These are phyloP conservation scores for Drosophila mojavensis DNA, from an alignment of 1,140 invertebrate species.

Conservation along the genomic window DNA sequence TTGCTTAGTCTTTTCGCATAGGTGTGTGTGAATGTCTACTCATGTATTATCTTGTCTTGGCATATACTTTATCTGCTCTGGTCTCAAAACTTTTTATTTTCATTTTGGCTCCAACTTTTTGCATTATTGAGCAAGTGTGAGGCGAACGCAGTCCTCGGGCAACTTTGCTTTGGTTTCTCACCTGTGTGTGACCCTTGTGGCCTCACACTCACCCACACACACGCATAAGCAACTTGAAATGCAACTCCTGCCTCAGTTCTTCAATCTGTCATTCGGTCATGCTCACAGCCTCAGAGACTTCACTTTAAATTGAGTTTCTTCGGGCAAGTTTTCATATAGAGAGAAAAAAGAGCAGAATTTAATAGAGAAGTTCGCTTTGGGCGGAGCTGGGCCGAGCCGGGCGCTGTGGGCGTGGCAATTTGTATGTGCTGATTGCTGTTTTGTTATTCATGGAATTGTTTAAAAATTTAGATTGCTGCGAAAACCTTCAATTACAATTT, in stretches of 20 bases:
- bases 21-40: constrained; percentile 22
- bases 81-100: constrained; percentile 52
- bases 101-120: constrained; percentile 32
- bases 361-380: constrained; percentile 58
- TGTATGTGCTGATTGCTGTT: constrained; percentile 63
- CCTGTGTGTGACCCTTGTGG: constrained; percentile 20
- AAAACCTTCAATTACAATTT: constrained; percentile 51
- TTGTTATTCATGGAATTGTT: constrained; percentile 77
- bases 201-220: constrained; percentile 9
- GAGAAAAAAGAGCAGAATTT: constrained; percentile 35
- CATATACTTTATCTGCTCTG: constrained; percentile 11
- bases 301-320: constrained; percentile 71
- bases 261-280: constrained; percentile 64
- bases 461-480: constrained; percentile 70
- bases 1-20: constrained; percentile 28
- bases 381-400: neutral
- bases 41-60: constrained; percentile 22
- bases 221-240: neutral
- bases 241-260: constrained; percentile 33
- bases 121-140: constrained; percentile 18
- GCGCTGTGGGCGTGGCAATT: constrained; percentile 13
- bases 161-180: constrained; percentile 16
- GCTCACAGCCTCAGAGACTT: constrained; percentile 35
- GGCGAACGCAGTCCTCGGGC: constrained; percentile 11
- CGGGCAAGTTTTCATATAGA: constrained; percentile 27